Percentiles rank a stretch among this genome's conserved stretches.
Evolutionary conservation across 2,113 vertebrate genomes (phyloP).

Genomic region (Paradoxurus hermaphroditus): DNA sequence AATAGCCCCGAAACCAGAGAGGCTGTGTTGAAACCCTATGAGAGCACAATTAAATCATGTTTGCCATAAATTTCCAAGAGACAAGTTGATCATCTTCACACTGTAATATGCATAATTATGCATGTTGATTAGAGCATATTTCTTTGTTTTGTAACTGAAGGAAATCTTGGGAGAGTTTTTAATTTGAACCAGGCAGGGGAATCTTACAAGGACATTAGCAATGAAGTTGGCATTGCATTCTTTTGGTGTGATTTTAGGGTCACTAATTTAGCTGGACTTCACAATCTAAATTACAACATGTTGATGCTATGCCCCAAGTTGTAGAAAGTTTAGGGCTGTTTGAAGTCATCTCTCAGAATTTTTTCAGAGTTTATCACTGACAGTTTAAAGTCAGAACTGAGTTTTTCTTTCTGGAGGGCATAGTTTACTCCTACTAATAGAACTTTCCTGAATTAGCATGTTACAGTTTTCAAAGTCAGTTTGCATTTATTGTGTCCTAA

Average conservation of each 20-base stretch:
- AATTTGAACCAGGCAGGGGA: background rate
- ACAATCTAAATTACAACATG: background rate
- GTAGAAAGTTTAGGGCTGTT: background rate
- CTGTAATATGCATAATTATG: conserved; percentile 14
- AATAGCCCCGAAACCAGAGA: background rate
- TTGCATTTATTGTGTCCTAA: background rate
- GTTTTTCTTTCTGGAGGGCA: background rate
- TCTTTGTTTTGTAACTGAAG: conserved; percentile 49
- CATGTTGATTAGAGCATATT: background rate
- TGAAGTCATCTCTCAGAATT: background rate
- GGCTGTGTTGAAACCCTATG: background rate
- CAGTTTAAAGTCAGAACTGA: background rate
- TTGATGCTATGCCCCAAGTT: background rate
- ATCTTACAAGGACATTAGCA: background rate
- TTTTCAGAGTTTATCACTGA: background rate
- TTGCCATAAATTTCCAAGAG: conserved; percentile 13
- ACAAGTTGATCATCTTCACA: conserved; percentile 5
- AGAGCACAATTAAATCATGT: background rate
- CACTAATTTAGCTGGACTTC: background rate
- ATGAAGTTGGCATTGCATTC: background rate
- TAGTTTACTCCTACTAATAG: background rate
- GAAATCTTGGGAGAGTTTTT: conserved; percentile 17
- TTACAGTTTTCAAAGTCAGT: background rate
- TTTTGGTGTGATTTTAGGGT: background rate
- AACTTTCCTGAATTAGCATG: background rate